Evolutionary conservation across 1,140 invertebrate species (phyloP), one percentile per base, ranked within the genome.

Genomic region (Zaprionus lachaisei): DNA sequence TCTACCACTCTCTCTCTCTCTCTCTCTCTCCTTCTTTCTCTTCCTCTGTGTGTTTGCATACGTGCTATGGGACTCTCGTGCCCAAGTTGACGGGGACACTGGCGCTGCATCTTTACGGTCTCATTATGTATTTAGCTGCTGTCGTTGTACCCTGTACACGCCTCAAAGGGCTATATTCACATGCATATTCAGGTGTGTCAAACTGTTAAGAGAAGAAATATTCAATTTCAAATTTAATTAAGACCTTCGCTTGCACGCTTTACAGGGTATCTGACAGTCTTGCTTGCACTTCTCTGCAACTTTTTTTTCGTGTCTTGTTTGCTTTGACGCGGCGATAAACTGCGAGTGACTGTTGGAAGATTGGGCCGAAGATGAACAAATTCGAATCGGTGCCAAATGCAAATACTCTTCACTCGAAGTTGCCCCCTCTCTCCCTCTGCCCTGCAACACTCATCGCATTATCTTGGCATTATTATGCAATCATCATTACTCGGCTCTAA

Each of bases 91-190:
- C 41, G n/a, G 41, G 41, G n/a, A 47, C 41, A 47, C 41, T 47
- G n/a, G 41, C n/a, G 41, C 41, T 47, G 41, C 41, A 47, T 47
- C 41, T 47, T 47, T 47, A 47, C 41, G 41, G 41, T 47, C 41
- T 47, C 41, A 47, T 47, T 47, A 47, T 47, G 41, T 47, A 47
- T 47, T 47, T 47, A 47, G 17, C 41, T 47, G 41, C 7, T n/a
- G n/a, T 47, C 41, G 41, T 20, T 47, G 41, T 47, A 47, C 41
- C 41, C 41, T 47, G 41, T 4, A 17, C 2, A 1, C 1, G 41
- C n/a, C n/a, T 3, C 2, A 7, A 7, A 9, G 41, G 41, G 41
- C n/a, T 17, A 47, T 47, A 47, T 44, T 5, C n/a, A n/a, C 2
- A 1, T 41, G 41, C 26, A 28, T 28, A 28, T 9, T 31, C 28